These are phyloP conservation scores for Zaprionus tsacasi DNA, from an alignment of 1,140 invertebrate species.

Conservation along the genomic window DNA sequence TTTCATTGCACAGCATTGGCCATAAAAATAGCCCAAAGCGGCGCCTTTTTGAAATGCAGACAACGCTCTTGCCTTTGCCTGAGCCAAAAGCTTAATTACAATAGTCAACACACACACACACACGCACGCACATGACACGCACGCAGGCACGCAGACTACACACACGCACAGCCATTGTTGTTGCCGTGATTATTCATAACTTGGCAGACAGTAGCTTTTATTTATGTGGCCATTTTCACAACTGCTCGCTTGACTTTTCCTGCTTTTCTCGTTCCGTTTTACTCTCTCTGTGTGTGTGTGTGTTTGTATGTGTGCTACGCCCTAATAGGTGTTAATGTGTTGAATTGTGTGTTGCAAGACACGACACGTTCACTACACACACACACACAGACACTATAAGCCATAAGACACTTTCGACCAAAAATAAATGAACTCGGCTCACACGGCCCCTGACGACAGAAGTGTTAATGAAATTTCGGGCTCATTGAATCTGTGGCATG, in stretches of 20 bases:
- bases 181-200: constrained; percentile 79
- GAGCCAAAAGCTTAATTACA: constrained; percentile 66
- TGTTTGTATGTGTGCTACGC: constrained; percentile 5
- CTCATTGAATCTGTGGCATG: constrained; percentile 7
- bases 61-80: constrained; percentile 33
- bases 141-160: constrained; percentile 9
- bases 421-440: constrained; percentile 27
- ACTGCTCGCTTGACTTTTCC: constrained; percentile 51
- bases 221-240: constrained; percentile 73
- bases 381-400: neutral
- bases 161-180: constrained; percentile 33
- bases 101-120: constrained; percentile 36
- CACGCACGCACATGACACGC: constrained; percentile 15
- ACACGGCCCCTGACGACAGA: neutral
- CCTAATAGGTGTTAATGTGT: constrained; percentile 77
- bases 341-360: constrained; percentile 59
- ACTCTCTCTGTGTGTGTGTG: neutral
- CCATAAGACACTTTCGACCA: neutral
- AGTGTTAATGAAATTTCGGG: constrained; percentile 40
- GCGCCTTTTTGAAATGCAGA: constrained; percentile 57
- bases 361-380: constrained; percentile 7
- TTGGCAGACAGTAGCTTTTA: constrained; percentile 75
- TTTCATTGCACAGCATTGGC: constrained; percentile 68
- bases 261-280: neutral
- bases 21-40: constrained; percentile 72